A percentile compares a stretch with the other conserved stretches of the same genome.
Evolutionary conservation across 2,113 vertebrate species (phyloP).

Genomic region (Pseudopipra pipra): DNA sequence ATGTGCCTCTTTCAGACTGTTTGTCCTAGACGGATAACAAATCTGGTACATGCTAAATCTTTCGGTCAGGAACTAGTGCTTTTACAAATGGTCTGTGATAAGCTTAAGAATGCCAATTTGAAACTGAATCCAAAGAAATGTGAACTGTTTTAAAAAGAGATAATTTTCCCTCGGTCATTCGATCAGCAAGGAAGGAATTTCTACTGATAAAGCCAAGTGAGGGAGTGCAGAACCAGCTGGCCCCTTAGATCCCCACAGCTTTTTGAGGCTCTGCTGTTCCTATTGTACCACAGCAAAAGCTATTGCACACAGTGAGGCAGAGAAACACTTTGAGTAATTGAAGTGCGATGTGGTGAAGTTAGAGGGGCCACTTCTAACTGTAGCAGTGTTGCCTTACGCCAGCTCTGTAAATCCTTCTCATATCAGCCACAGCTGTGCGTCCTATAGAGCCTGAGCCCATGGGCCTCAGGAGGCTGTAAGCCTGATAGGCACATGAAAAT

Average conservation of each 20-base stretch:
- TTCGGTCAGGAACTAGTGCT: constrained; percentile 50
- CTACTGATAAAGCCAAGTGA: constrained; percentile 62
- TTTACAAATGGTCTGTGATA: constrained; percentile 67
- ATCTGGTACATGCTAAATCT: constrained; percentile 63
- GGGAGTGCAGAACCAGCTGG: constrained; percentile 44
- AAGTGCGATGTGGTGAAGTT: background rate
- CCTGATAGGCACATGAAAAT: constrained; percentile 1
- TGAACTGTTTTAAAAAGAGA: constrained; percentile 70
- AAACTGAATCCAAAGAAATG: constrained; percentile 64
- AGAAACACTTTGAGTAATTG: background rate
- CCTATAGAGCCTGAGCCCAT: background rate
- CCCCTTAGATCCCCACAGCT: constrained; percentile 18
- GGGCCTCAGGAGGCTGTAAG: background rate
- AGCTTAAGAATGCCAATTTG: constrained; percentile 62
- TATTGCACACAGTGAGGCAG: background rate
- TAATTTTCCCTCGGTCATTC: constrained; percentile 57
- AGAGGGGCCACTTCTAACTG: background rate
- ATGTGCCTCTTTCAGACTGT: constrained; percentile 55
- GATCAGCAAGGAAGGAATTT: constrained; percentile 64
- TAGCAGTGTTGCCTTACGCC: constrained; percentile 20
- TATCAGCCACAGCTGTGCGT: constrained; percentile 3
- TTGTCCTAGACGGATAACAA: constrained; percentile 56
- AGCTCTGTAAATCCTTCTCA: constrained; percentile 4
- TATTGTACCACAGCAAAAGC: background rate
- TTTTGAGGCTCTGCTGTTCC: background rate